phyloP scores from a whole-genome alignment of 2,113 vertebrate genomes.

The Bambusicola thoracicus region DNA sequence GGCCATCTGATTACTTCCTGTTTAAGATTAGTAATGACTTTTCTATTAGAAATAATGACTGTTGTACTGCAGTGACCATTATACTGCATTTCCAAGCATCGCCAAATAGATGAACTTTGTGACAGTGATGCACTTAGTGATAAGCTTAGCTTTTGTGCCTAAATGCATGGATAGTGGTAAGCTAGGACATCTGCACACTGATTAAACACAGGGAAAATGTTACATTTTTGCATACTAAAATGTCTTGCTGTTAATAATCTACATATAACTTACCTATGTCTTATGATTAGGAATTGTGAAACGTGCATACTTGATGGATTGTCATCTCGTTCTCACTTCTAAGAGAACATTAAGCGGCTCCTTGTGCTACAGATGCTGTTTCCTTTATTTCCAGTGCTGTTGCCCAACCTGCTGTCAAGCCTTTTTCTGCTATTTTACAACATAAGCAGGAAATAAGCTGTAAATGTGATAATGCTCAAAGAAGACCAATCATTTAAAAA shows the following conservation, averaged over 20 bases:
- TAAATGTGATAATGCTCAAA: neutral
- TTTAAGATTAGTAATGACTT: neutral
- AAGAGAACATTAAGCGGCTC: neutral
- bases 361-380: neutral
- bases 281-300: neutral
- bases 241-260: neutral
- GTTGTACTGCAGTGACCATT: neutral
- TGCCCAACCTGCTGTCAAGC: neutral
- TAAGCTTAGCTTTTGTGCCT: neutral
- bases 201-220: neutral
- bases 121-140: neutral
- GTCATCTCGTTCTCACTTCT: neutral
- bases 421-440: neutral
- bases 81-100: neutral
- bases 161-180: neutral
- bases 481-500: neutral
- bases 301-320: neutral
- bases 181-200: neutral
- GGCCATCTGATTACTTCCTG: neutral
- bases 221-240: neutral
- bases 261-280: neutral
- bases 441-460: neutral
- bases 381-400: neutral
- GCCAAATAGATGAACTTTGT: neutral
- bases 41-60: neutral